Conservation (phyloP, 2,888 invertebrate species). For the Automeris io region DNA sequence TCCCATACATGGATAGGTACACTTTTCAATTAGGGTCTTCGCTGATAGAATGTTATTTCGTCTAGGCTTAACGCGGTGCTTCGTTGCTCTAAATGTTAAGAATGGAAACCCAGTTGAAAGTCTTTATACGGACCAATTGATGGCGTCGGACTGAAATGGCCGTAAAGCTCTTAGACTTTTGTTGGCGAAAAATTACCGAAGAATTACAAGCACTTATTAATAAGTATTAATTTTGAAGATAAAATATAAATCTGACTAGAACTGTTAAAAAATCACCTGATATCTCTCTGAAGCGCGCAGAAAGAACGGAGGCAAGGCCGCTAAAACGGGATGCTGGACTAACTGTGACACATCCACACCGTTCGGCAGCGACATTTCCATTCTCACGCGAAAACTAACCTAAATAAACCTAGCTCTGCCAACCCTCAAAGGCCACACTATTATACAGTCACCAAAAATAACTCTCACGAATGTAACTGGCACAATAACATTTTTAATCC, state of each 20-base stretch:
- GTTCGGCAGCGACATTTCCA: slow-evolving; percentile 88
- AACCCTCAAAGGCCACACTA: slow-evolving; percentile 14
- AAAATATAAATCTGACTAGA: slow-evolving; percentile 1
- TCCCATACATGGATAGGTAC: no score
- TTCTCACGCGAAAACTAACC: slow-evolving; percentile 23
- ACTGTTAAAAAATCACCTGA: slow-evolving; percentile 71
- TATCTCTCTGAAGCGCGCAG: slow-evolving; percentile 93
- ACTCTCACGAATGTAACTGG: not conserved
- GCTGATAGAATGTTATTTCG: no score
- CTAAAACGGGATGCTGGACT: slow-evolving; percentile 91
- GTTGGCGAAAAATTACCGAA: no score
- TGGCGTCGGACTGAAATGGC: no score
- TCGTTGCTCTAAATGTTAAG: no score
- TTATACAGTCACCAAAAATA: not conserved
- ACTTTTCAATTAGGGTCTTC: no score
- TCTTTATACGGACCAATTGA: no score
- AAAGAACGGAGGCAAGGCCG: slow-evolving; percentile 91
- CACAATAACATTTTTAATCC: not conserved
- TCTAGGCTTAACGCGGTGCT: no score
- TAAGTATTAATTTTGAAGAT: not conserved
- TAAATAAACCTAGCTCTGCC: slow-evolving; percentile 7
- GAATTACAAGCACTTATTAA: no score
- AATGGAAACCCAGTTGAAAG: no score
- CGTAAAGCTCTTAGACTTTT: no score
- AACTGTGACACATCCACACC: slow-evolving; percentile 91